These are phyloP conservation scores for Heteromurus nitidus DNA, from an alignment of 2,888 invertebrate genomes.

Conservation along the genomic window DNA sequence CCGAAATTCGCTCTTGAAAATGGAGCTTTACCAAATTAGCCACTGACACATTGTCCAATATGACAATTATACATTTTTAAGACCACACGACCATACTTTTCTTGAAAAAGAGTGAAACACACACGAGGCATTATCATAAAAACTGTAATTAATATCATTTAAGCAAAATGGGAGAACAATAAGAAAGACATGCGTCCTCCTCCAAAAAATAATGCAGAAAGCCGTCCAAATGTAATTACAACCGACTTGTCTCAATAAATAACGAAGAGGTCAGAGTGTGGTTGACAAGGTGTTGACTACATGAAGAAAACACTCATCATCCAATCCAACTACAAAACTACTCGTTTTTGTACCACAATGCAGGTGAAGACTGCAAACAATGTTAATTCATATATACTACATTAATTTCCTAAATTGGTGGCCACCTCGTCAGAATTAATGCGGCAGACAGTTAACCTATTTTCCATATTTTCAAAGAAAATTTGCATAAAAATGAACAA, in stretches of 20 bases:
- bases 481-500: constrained; percentile 37
- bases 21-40: background rate
- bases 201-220: constrained; percentile 40
- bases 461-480: constrained; percentile 27
- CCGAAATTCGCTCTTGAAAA: constrained; percentile 43
- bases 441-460: constrained; percentile 40
- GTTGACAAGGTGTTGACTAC: constrained; percentile 35
- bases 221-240: constrained; percentile 54
- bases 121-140: background rate
- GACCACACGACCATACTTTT: background rate
- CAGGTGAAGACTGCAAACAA: constrained; percentile 30
- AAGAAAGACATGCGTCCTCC: background rate
- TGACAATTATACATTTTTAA: too few relatives aligned
- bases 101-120: background rate
- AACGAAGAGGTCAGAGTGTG: constrained; percentile 40
- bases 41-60: too few relatives aligned
- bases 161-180: background rate
- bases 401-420: constrained; percentile 38
- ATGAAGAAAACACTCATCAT: constrained; percentile 12
- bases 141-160: constrained; percentile 20
- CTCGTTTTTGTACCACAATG: background rate
- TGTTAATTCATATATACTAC: constrained; percentile 25
- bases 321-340: background rate
- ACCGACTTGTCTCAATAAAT: constrained; percentile 59
- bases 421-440: constrained; percentile 31